These are phyloP conservation scores for Eonycteris spelaea DNA, from an alignment of 2,113 vertebrate species.

Conservation along the genomic window DNA sequence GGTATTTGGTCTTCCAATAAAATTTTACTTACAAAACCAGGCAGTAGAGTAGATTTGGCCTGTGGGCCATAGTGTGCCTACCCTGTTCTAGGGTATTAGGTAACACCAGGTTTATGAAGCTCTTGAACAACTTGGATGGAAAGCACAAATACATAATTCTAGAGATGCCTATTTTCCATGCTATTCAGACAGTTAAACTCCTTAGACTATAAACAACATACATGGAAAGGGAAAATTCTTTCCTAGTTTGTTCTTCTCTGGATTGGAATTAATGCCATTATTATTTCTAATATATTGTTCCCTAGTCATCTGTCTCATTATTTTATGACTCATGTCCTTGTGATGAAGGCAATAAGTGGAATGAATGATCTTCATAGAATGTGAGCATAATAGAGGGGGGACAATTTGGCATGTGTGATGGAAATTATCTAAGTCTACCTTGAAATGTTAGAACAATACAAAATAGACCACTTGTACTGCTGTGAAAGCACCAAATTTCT, in stretches of 20 bases:
- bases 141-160: not conserved
- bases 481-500: not conserved
- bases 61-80: not conserved
- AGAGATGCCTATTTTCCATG: slow-evolving; percentile 7
- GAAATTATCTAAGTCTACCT: not conserved
- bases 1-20: not conserved
- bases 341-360: not conserved
- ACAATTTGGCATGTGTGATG: not conserved
- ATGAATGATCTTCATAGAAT: not conserved
- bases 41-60: not conserved
- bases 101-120: not conserved
- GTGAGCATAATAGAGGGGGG: not conserved
- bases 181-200: not conserved
- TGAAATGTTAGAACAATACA: not conserved
- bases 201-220: not conserved
- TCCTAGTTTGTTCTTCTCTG: not conserved
- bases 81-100: not conserved
- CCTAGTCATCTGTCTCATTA: slow-evolving; percentile 6
- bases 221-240: not conserved
- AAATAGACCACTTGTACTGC: not conserved
- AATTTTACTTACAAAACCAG: not conserved
- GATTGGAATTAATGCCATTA: slow-evolving; percentile 1
- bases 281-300: not conserved
- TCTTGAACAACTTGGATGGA: not conserved
- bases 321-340: slow-evolving; percentile 1